These are phyloP conservation scores for Pygmarrhopalites habei DNA, from an alignment of 1,140 invertebrate genomes.

Conservation along the genomic window DNA sequence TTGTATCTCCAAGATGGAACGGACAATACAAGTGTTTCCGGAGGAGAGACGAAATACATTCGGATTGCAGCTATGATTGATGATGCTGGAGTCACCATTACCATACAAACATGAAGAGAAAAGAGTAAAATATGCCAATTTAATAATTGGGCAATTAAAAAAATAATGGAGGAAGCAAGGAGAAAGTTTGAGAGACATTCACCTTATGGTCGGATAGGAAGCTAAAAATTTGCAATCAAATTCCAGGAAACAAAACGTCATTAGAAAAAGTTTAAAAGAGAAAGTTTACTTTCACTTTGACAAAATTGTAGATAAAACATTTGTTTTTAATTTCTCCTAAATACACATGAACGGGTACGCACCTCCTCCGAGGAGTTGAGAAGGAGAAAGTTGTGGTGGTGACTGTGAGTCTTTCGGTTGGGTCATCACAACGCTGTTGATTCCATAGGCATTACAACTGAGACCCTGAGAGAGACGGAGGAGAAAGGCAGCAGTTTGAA, in stretches of 20 bases:
- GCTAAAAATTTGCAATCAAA: no score
- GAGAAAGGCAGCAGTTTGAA: slow-evolving; percentile 46
- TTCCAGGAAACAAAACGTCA: no score
- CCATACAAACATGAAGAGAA: background rate
- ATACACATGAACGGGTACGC: no score
- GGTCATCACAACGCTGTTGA: slow-evolving; percentile 48
- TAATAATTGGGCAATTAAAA: no score
- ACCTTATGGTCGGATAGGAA: slow-evolving; percentile 5
- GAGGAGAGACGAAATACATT: slow-evolving; percentile 27
- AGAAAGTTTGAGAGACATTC: background rate
- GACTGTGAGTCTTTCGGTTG: no score
- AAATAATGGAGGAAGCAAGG: background rate
- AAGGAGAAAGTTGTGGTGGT: no score
- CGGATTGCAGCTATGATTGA: slow-evolving; percentile 48
- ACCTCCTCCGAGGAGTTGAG: no score
- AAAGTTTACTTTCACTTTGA: no score
- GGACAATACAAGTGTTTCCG: slow-evolving; percentile 47
- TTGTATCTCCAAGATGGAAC: slow-evolving; percentile 47
- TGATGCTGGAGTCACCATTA: slow-evolving; percentile 33
- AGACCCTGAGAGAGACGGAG: slow-evolving; percentile 53
- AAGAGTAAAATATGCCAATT: background rate
- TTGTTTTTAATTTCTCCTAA: no score
- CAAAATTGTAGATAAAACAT: no score
- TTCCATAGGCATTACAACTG: slow-evolving; percentile 59
- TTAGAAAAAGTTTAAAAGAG: no score